A percentile compares a stretch with the other conserved stretches of the same genome.
phyloP scores from a whole-genome alignment of 2,113 vertebrate species.

The Canis aureus region DNA sequence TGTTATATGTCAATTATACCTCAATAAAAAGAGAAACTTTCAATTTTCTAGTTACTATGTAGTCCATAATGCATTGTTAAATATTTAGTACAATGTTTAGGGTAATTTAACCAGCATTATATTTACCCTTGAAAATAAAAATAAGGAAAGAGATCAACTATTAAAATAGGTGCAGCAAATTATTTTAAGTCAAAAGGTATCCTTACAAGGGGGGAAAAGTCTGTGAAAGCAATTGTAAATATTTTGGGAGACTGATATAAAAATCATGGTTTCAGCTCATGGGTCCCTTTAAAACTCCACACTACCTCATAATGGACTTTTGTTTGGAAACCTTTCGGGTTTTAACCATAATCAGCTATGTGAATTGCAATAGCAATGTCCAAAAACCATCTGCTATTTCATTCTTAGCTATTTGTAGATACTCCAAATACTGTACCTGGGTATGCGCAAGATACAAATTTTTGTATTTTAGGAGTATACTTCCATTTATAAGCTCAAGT shows the following conservation, averaged over 20 bases:
- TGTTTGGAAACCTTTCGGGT: background rate
- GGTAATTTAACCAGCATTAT: background rate
- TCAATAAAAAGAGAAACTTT: background rate
- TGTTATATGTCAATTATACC: background rate
- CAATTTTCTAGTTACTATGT: background rate
- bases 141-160: background rate
- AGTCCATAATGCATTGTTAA: background rate
- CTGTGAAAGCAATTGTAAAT: background rate
- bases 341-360: background rate
- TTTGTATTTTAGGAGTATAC: background rate
- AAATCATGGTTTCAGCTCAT: background rate
- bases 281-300: background rate
- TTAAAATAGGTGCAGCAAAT: background rate
- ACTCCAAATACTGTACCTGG: background rate
- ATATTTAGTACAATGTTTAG: background rate
- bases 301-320: background rate
- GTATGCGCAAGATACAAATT: background rate
- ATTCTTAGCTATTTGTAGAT: background rate
- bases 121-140: constrained; percentile 35
- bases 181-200: background rate
- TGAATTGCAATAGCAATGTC: background rate
- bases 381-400: constrained; percentile 13
- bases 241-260: background rate
- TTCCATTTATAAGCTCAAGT: background rate
- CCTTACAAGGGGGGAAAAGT: rapidly evolving